Conservation (phyloP, 2,888 invertebrate genomes). For the Pecten maximus region DNA sequence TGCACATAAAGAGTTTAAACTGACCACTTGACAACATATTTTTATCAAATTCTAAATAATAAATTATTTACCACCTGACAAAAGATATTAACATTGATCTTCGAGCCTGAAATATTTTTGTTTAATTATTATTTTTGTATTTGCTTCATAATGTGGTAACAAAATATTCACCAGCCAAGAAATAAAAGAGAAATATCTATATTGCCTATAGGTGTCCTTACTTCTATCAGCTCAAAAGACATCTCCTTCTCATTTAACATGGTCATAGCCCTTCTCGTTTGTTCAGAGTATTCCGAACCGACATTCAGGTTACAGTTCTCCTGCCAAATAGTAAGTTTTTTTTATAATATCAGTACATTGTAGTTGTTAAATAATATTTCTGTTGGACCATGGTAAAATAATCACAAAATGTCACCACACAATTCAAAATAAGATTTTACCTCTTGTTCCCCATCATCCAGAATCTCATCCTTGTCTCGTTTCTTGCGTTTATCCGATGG, state of each 20-base stretch:
- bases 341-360: not conserved
- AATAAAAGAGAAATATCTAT: no score
- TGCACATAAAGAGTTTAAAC: no score
- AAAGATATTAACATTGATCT: no score
- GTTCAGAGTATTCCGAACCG: constrained; percentile 81
- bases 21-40: no score
- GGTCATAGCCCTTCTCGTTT: constrained; percentile 88
- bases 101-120: no score
- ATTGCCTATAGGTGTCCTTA: constrained; percentile 56
- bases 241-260: constrained; percentile 94
- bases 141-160: no score
- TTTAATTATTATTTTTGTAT: no score
- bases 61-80: no score
- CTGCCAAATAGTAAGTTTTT: constrained; percentile 58
- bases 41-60: no score
- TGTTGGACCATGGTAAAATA: not conserved
- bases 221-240: constrained; percentile 95
- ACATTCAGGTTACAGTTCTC: constrained; percentile 87
- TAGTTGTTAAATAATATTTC: not conserved
- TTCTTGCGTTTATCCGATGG: constrained; percentile 87
- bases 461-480: constrained; percentile 86
- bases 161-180: no score
- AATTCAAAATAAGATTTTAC: constrained; percentile 52
- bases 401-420: not conserved
- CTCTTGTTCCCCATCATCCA: constrained; percentile 77